These are phyloP conservation scores for Calcarius ornatus DNA, from an alignment of 2,113 vertebrate genomes.

Conservation along the genomic window DNA sequence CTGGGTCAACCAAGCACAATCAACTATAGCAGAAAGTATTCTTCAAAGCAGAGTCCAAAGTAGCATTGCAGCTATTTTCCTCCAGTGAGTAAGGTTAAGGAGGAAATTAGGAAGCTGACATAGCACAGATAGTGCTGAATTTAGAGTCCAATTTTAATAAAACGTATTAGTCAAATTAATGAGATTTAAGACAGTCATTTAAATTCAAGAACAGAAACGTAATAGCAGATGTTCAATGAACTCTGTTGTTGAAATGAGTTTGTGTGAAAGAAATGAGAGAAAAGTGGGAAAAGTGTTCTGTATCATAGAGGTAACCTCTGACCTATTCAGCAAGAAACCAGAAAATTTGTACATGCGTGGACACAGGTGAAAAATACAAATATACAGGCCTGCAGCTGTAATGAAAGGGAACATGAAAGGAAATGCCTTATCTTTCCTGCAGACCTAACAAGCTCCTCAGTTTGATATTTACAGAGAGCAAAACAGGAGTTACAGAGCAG, in stretches of 20 bases:
- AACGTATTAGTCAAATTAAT: conserved; percentile 44
- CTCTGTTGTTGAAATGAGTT: not conserved
- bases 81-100: not conserved
- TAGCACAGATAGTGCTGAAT: not conserved
- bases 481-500: not conserved
- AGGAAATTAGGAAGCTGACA: not conserved
- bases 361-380: not conserved
- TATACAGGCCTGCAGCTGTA: not conserved
- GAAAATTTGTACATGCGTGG: not conserved
- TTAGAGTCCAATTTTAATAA: conserved; percentile 7
- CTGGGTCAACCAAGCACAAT: not conserved
- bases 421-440: not conserved
- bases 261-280: not conserved
- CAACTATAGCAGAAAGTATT: not conserved
- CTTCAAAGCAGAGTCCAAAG: not conserved
- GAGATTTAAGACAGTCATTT: conserved; percentile 25
- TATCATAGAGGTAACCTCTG: not conserved
- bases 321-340: not conserved
- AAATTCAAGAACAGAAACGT: conserved; percentile 22
- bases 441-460: not conserved
- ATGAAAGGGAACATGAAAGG: not conserved
- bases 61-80: not conserved
- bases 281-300: not conserved
- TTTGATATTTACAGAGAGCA: not conserved
- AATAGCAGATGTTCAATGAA: not conserved